Percentiles rank a stretch among this genome's conserved stretches.
These are phyloP conservation scores for Drosophila setosimentum DNA, from an alignment of 2,888 invertebrate genomes.

Conservation along the genomic window DNA sequence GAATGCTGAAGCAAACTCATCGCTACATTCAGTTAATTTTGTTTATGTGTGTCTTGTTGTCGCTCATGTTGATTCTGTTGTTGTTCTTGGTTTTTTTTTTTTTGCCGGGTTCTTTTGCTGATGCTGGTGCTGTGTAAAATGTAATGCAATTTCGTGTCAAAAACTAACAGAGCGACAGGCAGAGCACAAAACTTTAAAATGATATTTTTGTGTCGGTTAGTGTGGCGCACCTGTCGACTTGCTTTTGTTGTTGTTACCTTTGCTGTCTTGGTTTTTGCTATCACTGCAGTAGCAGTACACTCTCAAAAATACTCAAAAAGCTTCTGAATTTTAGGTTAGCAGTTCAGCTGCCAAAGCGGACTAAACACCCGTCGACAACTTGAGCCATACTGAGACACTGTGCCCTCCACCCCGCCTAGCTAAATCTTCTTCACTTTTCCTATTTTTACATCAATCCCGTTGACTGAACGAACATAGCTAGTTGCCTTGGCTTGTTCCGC, in stretches of 20 bases:
- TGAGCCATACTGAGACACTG: background rate
- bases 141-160: slow-evolving; percentile 81
- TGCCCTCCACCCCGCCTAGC: too few relatives aligned
- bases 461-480: background rate
- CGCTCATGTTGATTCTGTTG: slow-evolving; percentile 8
- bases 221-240: slow-evolving; percentile 69
- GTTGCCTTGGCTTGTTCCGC: background rate
- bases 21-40: slow-evolving; percentile 22
- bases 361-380: background rate
- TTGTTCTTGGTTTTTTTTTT: background rate
- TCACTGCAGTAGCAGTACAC: slow-evolving; percentile 54
- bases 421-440: background rate
- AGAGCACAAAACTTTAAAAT: slow-evolving; percentile 74
- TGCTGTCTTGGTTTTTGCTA: slow-evolving; percentile 70
- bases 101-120: slow-evolving; percentile 29
- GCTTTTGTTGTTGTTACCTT: slow-evolving; percentile 32
- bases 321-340: background rate
- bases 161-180: slow-evolving; percentile 78
- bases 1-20: slow-evolving; percentile 51
- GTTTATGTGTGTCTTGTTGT: slow-evolving; percentile 9
- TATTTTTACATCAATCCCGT: background rate
- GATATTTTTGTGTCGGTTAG: slow-evolving; percentile 79
- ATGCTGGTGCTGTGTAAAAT: slow-evolving; percentile 64
- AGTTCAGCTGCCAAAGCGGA: background rate
- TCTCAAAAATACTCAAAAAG: background rate